Evolutionary conservation across 1,140 invertebrate species (phyloP), one percentile per base, ranked within the genome.

Genomic region (Drosophila grimshawi): DNA sequence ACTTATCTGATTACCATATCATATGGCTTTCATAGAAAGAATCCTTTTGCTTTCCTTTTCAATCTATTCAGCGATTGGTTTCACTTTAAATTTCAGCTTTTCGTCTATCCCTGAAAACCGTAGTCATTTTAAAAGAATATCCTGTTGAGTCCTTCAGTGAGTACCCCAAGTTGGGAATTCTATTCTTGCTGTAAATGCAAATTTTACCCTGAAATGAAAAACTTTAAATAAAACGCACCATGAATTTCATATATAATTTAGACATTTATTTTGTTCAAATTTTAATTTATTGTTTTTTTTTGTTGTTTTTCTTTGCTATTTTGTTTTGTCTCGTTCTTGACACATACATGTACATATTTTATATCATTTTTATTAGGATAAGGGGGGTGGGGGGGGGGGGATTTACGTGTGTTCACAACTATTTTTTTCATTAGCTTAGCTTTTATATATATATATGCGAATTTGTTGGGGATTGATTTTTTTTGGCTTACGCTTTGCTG

Each of bases 241-340:
- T 32, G 29, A 68, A 74, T 55, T 79, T 71, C 66, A 80, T 86
- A 80, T 72, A 77, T 90, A 90, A 81, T 90, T 90, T 81, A 90
- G 81, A 90, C 86, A 90, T 90, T 90, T 90, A 90, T 90, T 89
- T 77, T 81, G 71, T 88, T 76, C 45, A 76, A 86, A 76, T 78
- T 69, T 46, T 48, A 57, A 49, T 76, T 71, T 71, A 29, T 63
- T 59, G 11, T 55, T 62, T 32, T 59, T 52, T 41, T 55, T 66
- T 53, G 11, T 72, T 55, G 11, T 63, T 77, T 65, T 68, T 65
- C 65, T 41, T 65, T 69, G 68, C 77, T 65, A 69, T 71, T 67
- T 77, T 68, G 8, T 59, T 4, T 33, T 80, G 41, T 67, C 60
- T 74, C 82, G 45, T 61, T 59, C 37, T 75, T 60, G 53, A 75